Conservation (phyloP, 1,140 invertebrate genomes). For the Drosophila lowei region DNA sequence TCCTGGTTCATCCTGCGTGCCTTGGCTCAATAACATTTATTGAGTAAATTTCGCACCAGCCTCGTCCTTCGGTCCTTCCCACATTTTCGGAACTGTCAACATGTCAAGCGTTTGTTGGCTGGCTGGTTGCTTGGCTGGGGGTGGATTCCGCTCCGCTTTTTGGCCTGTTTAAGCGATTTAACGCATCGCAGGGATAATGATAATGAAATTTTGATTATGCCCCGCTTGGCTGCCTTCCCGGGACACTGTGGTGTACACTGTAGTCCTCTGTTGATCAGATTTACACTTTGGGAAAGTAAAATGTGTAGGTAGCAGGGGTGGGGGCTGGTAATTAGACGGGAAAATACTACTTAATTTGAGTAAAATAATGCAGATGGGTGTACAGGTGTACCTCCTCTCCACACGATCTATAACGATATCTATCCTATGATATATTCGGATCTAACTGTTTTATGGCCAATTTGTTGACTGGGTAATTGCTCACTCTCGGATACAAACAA, state of each 20-base stretch:
- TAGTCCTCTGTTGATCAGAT: constrained; percentile 10
- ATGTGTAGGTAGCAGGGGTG: too few species aligned
- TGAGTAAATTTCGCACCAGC: constrained; percentile 78
- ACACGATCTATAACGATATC: neutral
- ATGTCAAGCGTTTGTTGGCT: constrained; percentile 58
- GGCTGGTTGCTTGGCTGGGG: constrained; percentile 14
- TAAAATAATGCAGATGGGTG: too few species aligned
- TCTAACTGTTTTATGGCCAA: constrained; percentile 15
- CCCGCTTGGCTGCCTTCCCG: constrained; percentile 60
- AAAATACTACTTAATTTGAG: too few species aligned
- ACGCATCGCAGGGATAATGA: constrained; percentile 81
- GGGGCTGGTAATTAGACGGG: too few species aligned
- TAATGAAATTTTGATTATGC: constrained; percentile 82
- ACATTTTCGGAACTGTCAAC: constrained; percentile 72
- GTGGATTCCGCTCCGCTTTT: constrained; percentile 47
- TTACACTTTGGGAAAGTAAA: too few species aligned
- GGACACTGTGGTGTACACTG: neutral
- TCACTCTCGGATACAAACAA: constrained; percentile 55
- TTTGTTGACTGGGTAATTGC: constrained; percentile 30
- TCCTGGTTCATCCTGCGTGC: constrained; percentile 17
- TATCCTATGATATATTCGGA: neutral
- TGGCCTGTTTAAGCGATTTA: constrained; percentile 79
- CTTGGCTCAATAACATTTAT: constrained; percentile 73
- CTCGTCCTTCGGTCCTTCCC: constrained; percentile 50
- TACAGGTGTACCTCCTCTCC: too few species aligned